Evolutionary conservation across 1,140 invertebrate species (phyloP).

Genomic region (Odontomachus brunneus): DNA sequence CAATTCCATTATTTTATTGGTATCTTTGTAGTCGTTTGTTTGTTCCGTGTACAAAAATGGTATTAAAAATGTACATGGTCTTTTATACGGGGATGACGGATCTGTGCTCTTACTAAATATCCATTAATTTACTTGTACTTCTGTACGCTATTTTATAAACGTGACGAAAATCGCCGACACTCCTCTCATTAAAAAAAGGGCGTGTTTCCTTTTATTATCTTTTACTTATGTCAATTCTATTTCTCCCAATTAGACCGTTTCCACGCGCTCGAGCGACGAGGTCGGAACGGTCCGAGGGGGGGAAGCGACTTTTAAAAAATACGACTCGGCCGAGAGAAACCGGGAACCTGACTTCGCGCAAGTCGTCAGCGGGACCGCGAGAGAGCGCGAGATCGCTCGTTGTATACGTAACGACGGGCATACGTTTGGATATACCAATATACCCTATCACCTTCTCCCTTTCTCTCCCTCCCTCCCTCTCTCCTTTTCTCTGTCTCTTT

Average conservation of each 20-base stretch:
- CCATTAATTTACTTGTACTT: too few species aligned
- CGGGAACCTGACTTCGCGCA: slow-evolving; percentile 4
- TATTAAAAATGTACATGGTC: too few species aligned
- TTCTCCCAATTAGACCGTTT: background rate
- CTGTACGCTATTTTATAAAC: too few species aligned
- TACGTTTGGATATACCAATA: slow-evolving; percentile 47
- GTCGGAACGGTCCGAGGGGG: background rate
- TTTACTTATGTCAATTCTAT: background rate
- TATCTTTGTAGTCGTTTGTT: too few species aligned
- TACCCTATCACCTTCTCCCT: slow-evolving; percentile 30
- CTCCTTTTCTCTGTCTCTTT: too few species aligned
- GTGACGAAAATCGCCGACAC: too few species aligned
- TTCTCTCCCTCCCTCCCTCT: background rate
- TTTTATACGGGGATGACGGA: too few species aligned
- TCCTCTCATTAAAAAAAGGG: too few species aligned
- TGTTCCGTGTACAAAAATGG: too few species aligned
- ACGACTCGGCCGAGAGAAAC: background rate
- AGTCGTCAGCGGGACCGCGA: slow-evolving; percentile 14
- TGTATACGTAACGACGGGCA: slow-evolving; percentile 42
- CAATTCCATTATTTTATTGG: too few species aligned
- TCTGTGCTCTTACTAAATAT: too few species aligned
- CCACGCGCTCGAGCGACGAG: background rate
- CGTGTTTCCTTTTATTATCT: background rate
- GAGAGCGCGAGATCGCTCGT: slow-evolving; percentile 28
- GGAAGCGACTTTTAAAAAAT: slow-evolving; percentile 1